Percentiles rank a stretch among this genome's conserved stretches.
Evolutionary conservation across 2,888 invertebrate genomes (phyloP).

Genomic region (Tuta absoluta): DNA sequence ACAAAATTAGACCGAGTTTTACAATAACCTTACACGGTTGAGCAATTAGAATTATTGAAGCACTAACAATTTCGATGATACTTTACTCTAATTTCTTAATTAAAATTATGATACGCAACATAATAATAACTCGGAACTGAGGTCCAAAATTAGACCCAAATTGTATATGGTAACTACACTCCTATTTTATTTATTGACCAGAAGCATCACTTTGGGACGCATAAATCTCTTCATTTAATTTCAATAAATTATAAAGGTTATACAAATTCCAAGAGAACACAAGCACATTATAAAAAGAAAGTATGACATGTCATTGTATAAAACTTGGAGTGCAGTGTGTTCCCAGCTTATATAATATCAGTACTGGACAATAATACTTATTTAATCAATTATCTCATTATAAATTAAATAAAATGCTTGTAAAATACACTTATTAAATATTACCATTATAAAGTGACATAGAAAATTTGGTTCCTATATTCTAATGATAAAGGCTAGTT

Average conservation of each 20-base stretch:
- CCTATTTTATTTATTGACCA: slow-evolving; percentile 52
- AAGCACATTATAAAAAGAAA: slow-evolving; percentile 42
- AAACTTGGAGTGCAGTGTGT: slow-evolving; percentile 56
- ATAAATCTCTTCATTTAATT: slow-evolving; percentile 41
- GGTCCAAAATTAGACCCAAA: slow-evolving; percentile 48
- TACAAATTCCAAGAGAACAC: slow-evolving; percentile 55
- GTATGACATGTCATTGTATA: slow-evolving; percentile 6
- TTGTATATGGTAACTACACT: slow-evolving; percentile 63
- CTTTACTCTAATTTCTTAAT: slow-evolving; percentile 43
- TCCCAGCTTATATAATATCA: slow-evolving; percentile 68
- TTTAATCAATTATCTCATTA: slow-evolving; percentile 63
- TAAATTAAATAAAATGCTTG: slow-evolving; percentile 64
- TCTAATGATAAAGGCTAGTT: slow-evolving; percentile 71
- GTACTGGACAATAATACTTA: slow-evolving; percentile 61
- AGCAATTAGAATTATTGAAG: slow-evolving; percentile 61
- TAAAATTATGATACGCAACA: slow-evolving; percentile 42
- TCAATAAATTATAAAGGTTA: slow-evolving; percentile 36
- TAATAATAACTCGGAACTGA: slow-evolving; percentile 37
- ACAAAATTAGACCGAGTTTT: slow-evolving; percentile 42
- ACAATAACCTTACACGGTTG: slow-evolving; percentile 55
- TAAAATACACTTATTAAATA: slow-evolving; percentile 72
- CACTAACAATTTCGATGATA: slow-evolving; percentile 54
- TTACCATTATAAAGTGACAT: slow-evolving; percentile 74
- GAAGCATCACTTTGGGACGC: slow-evolving; percentile 46
- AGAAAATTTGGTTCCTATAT: slow-evolving; percentile 77